Evolutionary conservation across 2,888 invertebrate species (phyloP).

Genomic region (Philopedon plagiatum): DNA sequence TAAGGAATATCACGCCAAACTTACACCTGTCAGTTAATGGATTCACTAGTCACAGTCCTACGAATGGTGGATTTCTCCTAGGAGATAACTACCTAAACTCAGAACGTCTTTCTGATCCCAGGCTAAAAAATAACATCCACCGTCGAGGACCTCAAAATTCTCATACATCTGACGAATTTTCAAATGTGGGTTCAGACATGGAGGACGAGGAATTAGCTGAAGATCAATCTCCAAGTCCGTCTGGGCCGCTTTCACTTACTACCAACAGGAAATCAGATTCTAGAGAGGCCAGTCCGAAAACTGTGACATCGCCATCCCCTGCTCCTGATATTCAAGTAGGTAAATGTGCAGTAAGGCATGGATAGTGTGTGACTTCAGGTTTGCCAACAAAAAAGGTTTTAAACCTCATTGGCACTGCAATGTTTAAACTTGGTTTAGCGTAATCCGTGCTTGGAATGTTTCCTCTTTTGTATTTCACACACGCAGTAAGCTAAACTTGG

Average conservation of each 20-base stretch:
- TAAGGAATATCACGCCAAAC: constrained; percentile 74
- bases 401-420: too few species aligned
- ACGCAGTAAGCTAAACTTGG: too few species aligned
- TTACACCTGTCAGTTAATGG: constrained; percentile 77
- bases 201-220: constrained; percentile 76
- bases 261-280: constrained; percentile 74
- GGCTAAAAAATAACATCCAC: constrained; percentile 76
- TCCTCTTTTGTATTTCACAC: too few species aligned
- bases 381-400: background rate
- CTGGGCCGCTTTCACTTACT: constrained; percentile 79
- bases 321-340: constrained; percentile 65
- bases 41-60: constrained; percentile 77
- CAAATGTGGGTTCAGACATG: constrained; percentile 77
- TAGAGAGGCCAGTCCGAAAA: constrained; percentile 71
- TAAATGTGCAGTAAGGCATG: constrained; percentile 44
- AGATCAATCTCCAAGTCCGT: constrained; percentile 76
- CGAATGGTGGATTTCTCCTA: constrained; percentile 75
- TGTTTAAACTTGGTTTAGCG: too few species aligned
- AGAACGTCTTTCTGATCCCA: constrained; percentile 70
- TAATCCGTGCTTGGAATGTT: too few species aligned
- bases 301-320: constrained; percentile 61
- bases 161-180: constrained; percentile 79
- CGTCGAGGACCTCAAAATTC: constrained; percentile 73
- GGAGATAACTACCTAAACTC: constrained; percentile 74
- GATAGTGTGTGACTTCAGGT: constrained; percentile 18